Evolutionary conservation across 2,113 vertebrate species (phyloP), one percentile per base, ranked within the genome.

Genomic region (Sylvietta virens): DNA sequence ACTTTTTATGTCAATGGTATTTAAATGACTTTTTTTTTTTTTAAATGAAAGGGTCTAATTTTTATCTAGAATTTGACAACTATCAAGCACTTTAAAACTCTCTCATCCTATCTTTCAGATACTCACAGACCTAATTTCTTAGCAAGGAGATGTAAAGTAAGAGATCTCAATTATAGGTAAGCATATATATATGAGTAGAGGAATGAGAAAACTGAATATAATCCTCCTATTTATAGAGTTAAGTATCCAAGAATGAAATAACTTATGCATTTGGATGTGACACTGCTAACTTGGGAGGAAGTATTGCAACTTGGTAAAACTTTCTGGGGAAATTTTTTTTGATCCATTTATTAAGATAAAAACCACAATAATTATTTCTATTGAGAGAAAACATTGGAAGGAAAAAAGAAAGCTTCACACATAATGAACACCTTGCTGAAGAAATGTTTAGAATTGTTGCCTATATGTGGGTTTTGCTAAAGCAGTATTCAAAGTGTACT

Each of bases 151-250:
- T 5, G 2, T 48, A 77, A 80, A 92, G n/a, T 33, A 72, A 69
- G 35, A 90, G 19, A 77, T 71, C 65, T 89, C 1, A 5, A 16
- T 88, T 81, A 81, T 20, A 67, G 37, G 44, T 87, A 87, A 79
- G n/a, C 0, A 0, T 48, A 13, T 19, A 13, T 19, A 4, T 27
- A 21, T 57, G n/a, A 91, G 47, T 40, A 42, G 35, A 78, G n/a
- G 22, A 61, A 74, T 51, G 7, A 92, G 44, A 91, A 86, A 87
- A 69, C 11, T 11, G 22, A 86, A 64, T 88, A 47, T 90, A 94
- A 54, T 80, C 30, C 15, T 80, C 50, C 23, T 70, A 58, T 64
- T 78, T 73, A 47, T 51, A n/a, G 14, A 69, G n/a, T 33, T 80
- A 73, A 70, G 15, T 53, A 37, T 53, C 20, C 24, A 82, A 51